These are phyloP conservation scores for Agonum fuliginosum DNA, from an alignment of 2,888 invertebrate species.

Conservation along the genomic window DNA sequence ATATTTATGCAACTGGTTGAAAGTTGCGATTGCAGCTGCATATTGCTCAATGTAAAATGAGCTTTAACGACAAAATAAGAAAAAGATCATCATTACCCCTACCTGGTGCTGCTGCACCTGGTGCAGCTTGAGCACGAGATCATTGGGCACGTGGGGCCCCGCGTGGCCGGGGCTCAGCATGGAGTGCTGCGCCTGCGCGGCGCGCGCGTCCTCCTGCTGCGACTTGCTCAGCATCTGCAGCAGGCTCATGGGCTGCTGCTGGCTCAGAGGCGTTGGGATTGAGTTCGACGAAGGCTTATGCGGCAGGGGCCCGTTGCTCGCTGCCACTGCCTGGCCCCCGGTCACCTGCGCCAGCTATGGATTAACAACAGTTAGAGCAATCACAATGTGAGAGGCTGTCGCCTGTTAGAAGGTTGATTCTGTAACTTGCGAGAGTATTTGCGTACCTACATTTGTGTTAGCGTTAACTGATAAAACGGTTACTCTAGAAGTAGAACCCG, in stretches of 20 bases:
- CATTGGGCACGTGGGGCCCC: constrained; percentile 67
- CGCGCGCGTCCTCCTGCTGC: constrained; percentile 61
- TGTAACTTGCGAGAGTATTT: too few relatives aligned
- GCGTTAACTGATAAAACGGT: too few relatives aligned
- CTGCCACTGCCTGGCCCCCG: constrained; percentile 80
- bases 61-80: neutral
- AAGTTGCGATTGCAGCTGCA: too few relatives aligned
- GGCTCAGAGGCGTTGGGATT: neutral
- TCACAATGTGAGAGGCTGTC: too few relatives aligned
- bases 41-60: too few relatives aligned
- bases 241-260: constrained; percentile 75
- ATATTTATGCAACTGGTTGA: too few relatives aligned
- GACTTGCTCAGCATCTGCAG: constrained; percentile 67
- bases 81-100: neutral
- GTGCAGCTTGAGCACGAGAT: constrained; percentile 74
- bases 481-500: too few relatives aligned
- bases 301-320: constrained; percentile 73
- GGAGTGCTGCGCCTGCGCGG: constrained; percentile 53
- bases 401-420: too few relatives aligned
- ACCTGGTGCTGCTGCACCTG: constrained; percentile 73
- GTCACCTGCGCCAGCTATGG: constrained; percentile 83
- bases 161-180: constrained; percentile 32
- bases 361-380: constrained; percentile 63
- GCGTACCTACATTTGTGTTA: too few relatives aligned
- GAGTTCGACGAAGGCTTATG: constrained; percentile 66